phyloP scores from a whole-genome alignment of 2,888 invertebrate genomes.

The Limenitis camilla region DNA sequence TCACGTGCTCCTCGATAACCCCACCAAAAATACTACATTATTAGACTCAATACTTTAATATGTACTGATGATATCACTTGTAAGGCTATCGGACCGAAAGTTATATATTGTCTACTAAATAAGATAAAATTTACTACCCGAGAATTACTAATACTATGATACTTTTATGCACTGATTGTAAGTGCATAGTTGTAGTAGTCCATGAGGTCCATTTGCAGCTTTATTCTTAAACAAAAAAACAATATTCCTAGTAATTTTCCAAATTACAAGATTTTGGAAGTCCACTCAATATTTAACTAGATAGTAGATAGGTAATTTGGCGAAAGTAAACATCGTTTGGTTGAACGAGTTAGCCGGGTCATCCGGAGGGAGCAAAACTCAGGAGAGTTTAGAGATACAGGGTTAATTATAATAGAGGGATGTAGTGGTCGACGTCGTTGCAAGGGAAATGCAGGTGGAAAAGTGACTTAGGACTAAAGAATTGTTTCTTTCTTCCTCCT shows the following conservation, averaged over 20 bases:
- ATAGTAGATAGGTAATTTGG: conserved; percentile 10
- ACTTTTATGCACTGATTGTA: too few relatives aligned
- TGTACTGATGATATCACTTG: too few relatives aligned
- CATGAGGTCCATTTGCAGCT: too few relatives aligned
- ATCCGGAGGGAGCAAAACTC: conserved; percentile 52
- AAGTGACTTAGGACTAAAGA: conserved; percentile 19
- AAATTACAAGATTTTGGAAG: not conserved
- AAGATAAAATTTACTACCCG: too few relatives aligned
- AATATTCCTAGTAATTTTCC: not conserved
- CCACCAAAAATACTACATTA: too few relatives aligned
- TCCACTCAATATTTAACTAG: not conserved
- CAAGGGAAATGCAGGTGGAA: conserved; percentile 32
- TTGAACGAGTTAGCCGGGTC: conserved; percentile 55
- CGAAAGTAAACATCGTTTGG: conserved; percentile 36
- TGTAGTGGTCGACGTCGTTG: conserved; percentile 52
- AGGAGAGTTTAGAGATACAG: conserved; percentile 52
- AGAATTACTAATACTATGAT: too few relatives aligned
- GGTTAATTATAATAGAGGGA: conserved; percentile 66
- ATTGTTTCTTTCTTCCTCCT: too few relatives aligned
- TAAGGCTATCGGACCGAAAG: too few relatives aligned
- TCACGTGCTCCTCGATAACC: too few relatives aligned
- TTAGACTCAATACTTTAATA: too few relatives aligned
- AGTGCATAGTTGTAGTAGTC: too few relatives aligned
- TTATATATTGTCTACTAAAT: too few relatives aligned
- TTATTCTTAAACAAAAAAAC: not conserved